These are phyloP conservation scores for Stictocephala bisonia DNA, from an alignment of 2,888 invertebrate species.

Conservation along the genomic window DNA sequence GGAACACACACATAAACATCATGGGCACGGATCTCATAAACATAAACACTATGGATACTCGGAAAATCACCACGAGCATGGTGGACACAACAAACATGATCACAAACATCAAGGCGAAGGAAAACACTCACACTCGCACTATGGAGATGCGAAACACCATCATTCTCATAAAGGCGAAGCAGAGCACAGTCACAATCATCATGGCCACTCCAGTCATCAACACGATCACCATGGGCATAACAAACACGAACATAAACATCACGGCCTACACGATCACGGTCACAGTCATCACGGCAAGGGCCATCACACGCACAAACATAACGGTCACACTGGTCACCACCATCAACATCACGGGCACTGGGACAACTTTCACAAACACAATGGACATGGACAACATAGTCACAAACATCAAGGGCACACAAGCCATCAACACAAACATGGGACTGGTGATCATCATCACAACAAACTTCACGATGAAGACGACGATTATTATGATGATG, in stretches of 20 bases:
- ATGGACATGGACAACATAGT: slow-evolving; percentile 52
- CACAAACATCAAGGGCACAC: slow-evolving; percentile 53
- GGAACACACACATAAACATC: slow-evolving; percentile 55
- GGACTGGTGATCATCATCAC: too few species aligned
- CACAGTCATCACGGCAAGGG: slow-evolving; percentile 51
- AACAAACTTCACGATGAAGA: too few species aligned
- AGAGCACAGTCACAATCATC: slow-evolving; percentile 55
- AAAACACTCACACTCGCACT: slow-evolving; percentile 49
- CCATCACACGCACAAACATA: slow-evolving; percentile 50
- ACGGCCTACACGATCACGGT: slow-evolving; percentile 46
- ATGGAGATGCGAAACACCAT: slow-evolving; percentile 48
- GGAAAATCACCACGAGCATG: slow-evolving; percentile 45
- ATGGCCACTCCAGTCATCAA: slow-evolving; percentile 51
- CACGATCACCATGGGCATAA: slow-evolving; percentile 50
- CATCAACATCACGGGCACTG: slow-evolving; percentile 55
- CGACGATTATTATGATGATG: neutral
- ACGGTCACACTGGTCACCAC: slow-evolving; percentile 49
- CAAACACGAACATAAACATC: slow-evolving; percentile 48
- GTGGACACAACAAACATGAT: slow-evolving; percentile 23
- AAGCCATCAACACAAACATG: slow-evolving; percentile 47
- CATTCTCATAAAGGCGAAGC: slow-evolving; percentile 54
- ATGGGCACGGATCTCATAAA: slow-evolving; percentile 53
- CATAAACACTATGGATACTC: slow-evolving; percentile 55
- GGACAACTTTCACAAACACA: slow-evolving; percentile 55
- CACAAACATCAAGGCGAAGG: slow-evolving; percentile 50